Conservation (phyloP, 2,888 invertebrate species). For the Pollenia griseotomentosa region DNA sequence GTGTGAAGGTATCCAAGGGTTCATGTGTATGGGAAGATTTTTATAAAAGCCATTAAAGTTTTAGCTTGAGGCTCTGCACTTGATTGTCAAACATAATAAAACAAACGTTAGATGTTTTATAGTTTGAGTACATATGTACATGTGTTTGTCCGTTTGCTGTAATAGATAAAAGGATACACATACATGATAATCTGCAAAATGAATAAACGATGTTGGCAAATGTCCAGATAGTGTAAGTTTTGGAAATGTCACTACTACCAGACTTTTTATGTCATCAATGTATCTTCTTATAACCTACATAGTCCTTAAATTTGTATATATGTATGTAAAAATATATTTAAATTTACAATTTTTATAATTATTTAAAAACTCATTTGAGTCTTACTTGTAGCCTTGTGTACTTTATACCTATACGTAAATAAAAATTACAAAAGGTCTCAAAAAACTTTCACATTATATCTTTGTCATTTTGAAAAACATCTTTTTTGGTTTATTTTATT, state of each 20-base stretch:
- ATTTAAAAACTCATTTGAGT: too few relatives aligned
- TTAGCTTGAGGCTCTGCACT: slow-evolving; percentile 26
- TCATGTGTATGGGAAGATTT: not conserved
- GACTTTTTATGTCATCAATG: slow-evolving; percentile 49
- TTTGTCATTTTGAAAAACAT: too few relatives aligned
- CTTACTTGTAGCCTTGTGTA: too few relatives aligned
- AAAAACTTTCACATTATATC: too few relatives aligned
- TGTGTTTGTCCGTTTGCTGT: not conserved
- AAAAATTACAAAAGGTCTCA: too few relatives aligned
- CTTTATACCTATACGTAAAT: too few relatives aligned
- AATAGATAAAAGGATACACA: slow-evolving; percentile 4
- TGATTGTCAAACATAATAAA: slow-evolving; percentile 44
- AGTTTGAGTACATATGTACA: not conserved
- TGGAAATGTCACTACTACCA: slow-evolving; percentile 38
- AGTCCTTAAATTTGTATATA: not conserved
- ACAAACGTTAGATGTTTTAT: slow-evolving; percentile 1
- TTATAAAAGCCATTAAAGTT: slow-evolving; percentile 32
- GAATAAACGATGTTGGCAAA: slow-evolving; percentile 48
- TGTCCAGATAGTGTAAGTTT: slow-evolving; percentile 57
- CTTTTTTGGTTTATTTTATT: too few relatives aligned
- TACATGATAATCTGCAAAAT: slow-evolving; percentile 11
- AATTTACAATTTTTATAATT: not conserved
- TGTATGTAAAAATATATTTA: not conserved
- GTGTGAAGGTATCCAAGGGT: not conserved
- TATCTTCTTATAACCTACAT: not conserved